Evolutionary conservation across 2,797 vertebrate species (phyloP).

Genomic region (Sphenodon punctatus): DNA sequence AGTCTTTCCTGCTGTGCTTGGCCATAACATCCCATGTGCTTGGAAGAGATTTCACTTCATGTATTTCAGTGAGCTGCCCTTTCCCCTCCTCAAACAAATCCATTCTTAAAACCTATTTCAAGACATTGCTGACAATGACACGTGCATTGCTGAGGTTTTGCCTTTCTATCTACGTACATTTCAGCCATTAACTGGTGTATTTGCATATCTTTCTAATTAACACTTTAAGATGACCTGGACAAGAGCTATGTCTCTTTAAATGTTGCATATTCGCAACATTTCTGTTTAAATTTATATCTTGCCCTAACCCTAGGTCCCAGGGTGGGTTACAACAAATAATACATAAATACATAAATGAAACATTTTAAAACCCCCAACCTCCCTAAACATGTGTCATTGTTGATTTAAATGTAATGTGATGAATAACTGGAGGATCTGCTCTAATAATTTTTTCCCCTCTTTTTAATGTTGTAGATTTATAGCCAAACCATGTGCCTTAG

Average conservation of each 20-base stretch:
- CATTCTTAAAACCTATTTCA: not conserved
- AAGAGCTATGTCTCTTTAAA: not conserved
- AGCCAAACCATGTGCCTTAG: slow-evolving; percentile 96
- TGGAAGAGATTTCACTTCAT: not conserved
- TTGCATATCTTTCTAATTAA: slow-evolving; percentile 18
- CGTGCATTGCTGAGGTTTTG: not conserved
- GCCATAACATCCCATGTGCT: too few species aligned
- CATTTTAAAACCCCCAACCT: too few species aligned
- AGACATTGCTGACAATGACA: not conserved
- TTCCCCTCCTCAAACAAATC: slow-evolving; percentile 43
- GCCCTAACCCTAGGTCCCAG: too few species aligned
- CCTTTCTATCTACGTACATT: not conserved
- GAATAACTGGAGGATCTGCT: slow-evolving; percentile 22
- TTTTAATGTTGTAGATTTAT: slow-evolving; percentile 85
- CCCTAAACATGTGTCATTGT: too few species aligned
- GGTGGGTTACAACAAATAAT: too few species aligned
- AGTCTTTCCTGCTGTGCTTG: slow-evolving; percentile 3
- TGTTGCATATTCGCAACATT: not conserved
- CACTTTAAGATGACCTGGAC: not conserved
- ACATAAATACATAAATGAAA: too few species aligned
- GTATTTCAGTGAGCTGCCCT: rapidly evolving
- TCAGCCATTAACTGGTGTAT: not conserved
- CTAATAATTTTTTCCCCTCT: slow-evolving; percentile 42
- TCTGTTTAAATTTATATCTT: too few species aligned
- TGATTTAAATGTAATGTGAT: slow-evolving; percentile 25